These are phyloP conservation scores for Diabrotica virgifera DNA, from an alignment of 1,140 invertebrate species.

Conservation along the genomic window DNA sequence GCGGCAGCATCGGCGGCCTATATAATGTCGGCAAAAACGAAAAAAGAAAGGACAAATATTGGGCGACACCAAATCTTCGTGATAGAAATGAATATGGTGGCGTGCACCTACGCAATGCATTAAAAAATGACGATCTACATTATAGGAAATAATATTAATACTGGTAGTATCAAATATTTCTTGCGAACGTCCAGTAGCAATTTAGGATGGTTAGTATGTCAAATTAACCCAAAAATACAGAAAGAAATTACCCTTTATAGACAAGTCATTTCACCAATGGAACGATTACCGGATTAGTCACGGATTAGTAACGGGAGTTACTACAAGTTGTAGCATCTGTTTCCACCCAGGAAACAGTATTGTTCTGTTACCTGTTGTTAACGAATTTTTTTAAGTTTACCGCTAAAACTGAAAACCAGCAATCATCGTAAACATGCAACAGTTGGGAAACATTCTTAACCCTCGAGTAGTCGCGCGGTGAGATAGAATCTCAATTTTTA, in stretches of 20 bases:
- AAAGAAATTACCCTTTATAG: background rate
- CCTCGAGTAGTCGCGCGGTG: no score
- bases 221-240: conserved; percentile 4
- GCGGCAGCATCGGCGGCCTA: background rate
- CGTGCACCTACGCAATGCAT: conserved; percentile 2
- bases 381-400: no score
- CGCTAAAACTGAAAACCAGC: no score
- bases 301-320: no score
- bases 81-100: conserved; percentile 11
- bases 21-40: background rate
- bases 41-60: conserved; percentile 1
- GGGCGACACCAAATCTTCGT: conserved; percentile 4
- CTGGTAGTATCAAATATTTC: conserved; percentile 6
- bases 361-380: no score
- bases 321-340: no score
- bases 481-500: no score
- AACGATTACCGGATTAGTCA: conserved; percentile 6
- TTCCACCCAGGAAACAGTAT: no score
- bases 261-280: background rate
- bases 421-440: no score
- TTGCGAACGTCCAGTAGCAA: background rate
- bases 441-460: no score
- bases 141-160: background rate
- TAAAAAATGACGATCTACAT: conserved; percentile 4
- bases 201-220: background rate